Percentiles rank a stretch among this genome's conserved stretches.
Evolutionary conservation across 2,797 vertebrate species (phyloP).

Genomic region (Setipinna tenuifilis): DNA sequence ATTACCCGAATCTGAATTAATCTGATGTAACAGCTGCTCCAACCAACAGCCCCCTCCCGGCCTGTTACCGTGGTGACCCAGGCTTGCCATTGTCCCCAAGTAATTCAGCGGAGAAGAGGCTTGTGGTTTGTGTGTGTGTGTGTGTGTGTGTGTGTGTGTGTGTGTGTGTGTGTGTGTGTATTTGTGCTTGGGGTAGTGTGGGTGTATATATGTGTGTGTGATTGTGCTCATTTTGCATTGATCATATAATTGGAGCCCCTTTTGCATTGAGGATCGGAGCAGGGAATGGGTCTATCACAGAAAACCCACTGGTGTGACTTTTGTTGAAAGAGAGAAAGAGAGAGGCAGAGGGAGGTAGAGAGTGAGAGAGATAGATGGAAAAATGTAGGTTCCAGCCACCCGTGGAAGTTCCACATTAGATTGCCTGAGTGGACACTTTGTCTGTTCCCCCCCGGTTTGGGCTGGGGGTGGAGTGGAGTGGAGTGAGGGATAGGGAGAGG

Average conservation of each 20-base stretch:
- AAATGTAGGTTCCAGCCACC: constrained; percentile 77
- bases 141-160: constrained; percentile 58
- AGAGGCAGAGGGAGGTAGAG: constrained; percentile 68
- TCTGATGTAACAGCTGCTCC: constrained; percentile 97
- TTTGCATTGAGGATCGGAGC: constrained; percentile 4
- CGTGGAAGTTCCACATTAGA: constrained; percentile 82
- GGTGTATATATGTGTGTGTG: constrained; percentile 38
- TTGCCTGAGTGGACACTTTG: constrained; percentile 83
- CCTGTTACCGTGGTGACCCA: constrained; percentile 89
- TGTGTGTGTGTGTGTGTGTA: constrained; percentile 34
- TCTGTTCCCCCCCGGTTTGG: constrained; percentile 73
- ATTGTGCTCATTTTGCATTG: constrained; percentile 5
- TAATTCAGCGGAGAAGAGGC: constrained; percentile 81
- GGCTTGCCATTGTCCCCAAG: constrained; percentile 84
- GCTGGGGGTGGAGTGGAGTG: constrained; percentile 68
- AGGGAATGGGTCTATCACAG: not conserved
- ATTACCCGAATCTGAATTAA: constrained; percentile 93
- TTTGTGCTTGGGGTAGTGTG: constrained; percentile 40
- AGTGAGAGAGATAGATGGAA: constrained; percentile 49
- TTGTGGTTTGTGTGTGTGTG: constrained; percentile 75
- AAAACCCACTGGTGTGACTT: constrained; percentile 23
- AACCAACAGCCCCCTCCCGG: constrained; percentile 82
- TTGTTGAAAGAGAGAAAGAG: constrained; percentile 53
- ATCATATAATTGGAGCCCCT: constrained; percentile 6
- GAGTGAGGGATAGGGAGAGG: constrained; percentile 70